Evolutionary conservation across 2,888 invertebrate genomes (phyloP).

Genomic region (Scaptomyza tumidula): DNA sequence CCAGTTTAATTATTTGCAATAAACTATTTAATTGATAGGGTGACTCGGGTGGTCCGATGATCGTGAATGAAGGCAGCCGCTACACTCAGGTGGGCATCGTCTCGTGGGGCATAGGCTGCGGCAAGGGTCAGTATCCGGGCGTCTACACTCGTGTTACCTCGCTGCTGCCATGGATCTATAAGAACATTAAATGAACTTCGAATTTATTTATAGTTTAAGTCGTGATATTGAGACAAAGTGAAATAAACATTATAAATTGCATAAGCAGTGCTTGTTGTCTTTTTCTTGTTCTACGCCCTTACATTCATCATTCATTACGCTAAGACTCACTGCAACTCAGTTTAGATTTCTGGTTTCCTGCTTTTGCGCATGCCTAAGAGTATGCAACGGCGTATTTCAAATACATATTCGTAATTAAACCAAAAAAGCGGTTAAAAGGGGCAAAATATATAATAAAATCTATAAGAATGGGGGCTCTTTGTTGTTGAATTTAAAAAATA

Average conservation of each 20-base stretch:
- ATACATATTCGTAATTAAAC: no score
- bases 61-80: constrained; percentile 90
- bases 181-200: constrained; percentile 88
- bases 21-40: constrained; percentile 86
- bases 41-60: constrained; percentile 94
- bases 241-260: constrained; percentile 59
- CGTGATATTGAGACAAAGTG: constrained; percentile 68
- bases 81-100: constrained; percentile 95
- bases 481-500: no score
- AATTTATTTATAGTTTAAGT: constrained; percentile 62
- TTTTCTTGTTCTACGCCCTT: background rate
- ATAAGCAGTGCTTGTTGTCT: constrained; percentile 5
- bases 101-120: constrained; percentile 96
- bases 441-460: no score
- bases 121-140: constrained; percentile 95
- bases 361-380: constrained; percentile 7
- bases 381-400: constrained; percentile 17
- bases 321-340: no score
- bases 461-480: no score
- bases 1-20: no score
- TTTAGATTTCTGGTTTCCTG: no score
- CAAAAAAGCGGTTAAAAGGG: no score
- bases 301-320: no score
- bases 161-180: constrained; percentile 93
- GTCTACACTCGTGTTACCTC: constrained; percentile 94